Evolutionary conservation across 64 coral and sea anemone species (phyloP).

Genomic region (Montipora cactus): DNA sequence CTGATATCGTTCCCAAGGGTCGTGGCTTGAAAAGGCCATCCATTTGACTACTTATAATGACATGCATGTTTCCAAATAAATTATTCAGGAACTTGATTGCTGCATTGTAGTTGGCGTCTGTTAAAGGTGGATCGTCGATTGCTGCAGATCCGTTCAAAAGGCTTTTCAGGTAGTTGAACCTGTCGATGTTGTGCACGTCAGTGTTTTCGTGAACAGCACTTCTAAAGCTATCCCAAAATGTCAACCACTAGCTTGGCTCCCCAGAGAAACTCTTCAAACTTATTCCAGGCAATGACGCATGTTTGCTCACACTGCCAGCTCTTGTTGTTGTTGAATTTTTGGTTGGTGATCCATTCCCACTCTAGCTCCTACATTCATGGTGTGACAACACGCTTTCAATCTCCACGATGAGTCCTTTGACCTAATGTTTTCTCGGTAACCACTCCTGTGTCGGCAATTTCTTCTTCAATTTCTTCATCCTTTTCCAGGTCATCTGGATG

Average conservation of each 20-base stretch:
- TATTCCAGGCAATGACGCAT: too few relatives aligned
- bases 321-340: too few relatives aligned
- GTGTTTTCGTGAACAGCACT: conserved; percentile 40
- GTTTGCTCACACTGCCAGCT: too few relatives aligned
- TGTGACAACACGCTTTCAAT: too few relatives aligned
- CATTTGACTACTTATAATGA: conserved; percentile 66
- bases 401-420: too few relatives aligned
- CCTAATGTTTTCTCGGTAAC: background rate
- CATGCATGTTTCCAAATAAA: conserved; percentile 53
- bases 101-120: too few relatives aligned
- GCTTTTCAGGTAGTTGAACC: conserved; percentile 68
- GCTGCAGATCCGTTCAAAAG: background rate
- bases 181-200: conserved; percentile 6
- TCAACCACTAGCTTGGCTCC: conserved; percentile 17
- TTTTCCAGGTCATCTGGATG: background rate
- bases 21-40: conserved; percentile 47
- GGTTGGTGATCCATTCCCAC: too few relatives aligned
- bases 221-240: conserved; percentile 52
- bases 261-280: conserved; percentile 3
- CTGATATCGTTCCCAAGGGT: too few relatives aligned
- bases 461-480: conserved; percentile 9
- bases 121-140: too few relatives aligned
- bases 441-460: background rate
- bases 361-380: too few relatives aligned
- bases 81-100: conserved; percentile 20